Conservation (phyloP, 2,888 invertebrate species). For the Dione vanillae region DNA sequence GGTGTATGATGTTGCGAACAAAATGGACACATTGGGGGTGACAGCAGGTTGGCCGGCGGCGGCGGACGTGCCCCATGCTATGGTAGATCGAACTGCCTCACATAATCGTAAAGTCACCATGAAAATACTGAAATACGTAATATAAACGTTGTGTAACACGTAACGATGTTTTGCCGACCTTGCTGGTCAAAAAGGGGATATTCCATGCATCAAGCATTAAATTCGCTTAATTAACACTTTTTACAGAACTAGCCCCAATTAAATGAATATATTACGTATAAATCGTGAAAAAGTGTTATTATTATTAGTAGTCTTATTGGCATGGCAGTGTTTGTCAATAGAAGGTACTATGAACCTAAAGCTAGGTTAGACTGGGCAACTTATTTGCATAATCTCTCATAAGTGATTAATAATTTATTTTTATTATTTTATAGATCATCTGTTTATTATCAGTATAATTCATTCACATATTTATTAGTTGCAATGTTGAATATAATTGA, state of each 20-base stretch:
- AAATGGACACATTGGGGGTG: constrained; percentile 74
- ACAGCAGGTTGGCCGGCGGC: constrained; percentile 65
- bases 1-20: constrained; percentile 66
- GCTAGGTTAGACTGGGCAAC: constrained; percentile 39
- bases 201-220: constrained; percentile 50
- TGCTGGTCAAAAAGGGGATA: constrained; percentile 57
- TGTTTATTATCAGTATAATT: neutral
- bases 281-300: constrained; percentile 17
- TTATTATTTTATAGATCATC: neutral
- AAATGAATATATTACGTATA: neutral
- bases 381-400: constrained; percentile 16
- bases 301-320: constrained; percentile 44
- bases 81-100: constrained; percentile 55
- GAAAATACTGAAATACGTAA: constrained; percentile 49
- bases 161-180: constrained; percentile 65
- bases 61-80: constrained; percentile 59
- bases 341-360: constrained; percentile 31
- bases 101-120: constrained; percentile 50
- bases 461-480: neutral
- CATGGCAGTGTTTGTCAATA: constrained; percentile 53
- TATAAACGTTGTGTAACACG: constrained; percentile 73
- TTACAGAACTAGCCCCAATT: neutral
- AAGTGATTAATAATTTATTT: neutral
- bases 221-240: constrained; percentile 18
- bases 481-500: neutral